Conservation (phyloP, 2,888 invertebrate species). For the Thysanoteuthis rhombus region DNA sequence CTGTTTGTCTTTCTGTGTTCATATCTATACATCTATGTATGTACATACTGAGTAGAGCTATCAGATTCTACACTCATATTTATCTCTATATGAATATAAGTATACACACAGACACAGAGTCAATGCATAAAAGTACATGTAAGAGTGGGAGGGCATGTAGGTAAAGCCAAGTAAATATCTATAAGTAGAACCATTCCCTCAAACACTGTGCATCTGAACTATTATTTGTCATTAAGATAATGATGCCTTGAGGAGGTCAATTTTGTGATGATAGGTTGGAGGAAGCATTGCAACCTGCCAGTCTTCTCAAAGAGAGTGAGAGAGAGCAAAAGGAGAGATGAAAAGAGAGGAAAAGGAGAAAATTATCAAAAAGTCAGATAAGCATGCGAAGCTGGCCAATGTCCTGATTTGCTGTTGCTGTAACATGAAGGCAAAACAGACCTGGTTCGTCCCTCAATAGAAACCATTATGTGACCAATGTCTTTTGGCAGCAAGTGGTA, state of each 20-base stretch:
- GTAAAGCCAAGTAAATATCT: no score
- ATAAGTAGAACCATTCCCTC: not conserved
- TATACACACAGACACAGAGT: no score
- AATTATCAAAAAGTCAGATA: not conserved
- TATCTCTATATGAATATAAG: no score
- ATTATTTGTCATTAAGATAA: not conserved
- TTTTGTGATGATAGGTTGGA: not conserved
- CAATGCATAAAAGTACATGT: no score
- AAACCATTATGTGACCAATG: no score
- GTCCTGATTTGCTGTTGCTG: not conserved
- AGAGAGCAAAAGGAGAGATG: not conserved
- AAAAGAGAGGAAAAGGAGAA: not conserved
- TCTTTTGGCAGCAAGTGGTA: no score
- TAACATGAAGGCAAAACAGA: no score
- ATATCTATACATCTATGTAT: no score
- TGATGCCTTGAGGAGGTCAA: not conserved
- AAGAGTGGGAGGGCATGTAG: not conserved
- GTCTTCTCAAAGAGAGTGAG: not conserved
- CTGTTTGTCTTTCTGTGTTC: no score
- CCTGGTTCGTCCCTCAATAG: no score
- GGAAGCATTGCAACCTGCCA: not conserved
- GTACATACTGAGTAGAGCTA: no score
- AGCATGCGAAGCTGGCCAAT: not conserved
- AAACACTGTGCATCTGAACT: not conserved
- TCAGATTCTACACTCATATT: no score